Base-by-base conservation (phyloP, 2,113 vertebrate species). In the Muntiacus reevesi region DNA sequence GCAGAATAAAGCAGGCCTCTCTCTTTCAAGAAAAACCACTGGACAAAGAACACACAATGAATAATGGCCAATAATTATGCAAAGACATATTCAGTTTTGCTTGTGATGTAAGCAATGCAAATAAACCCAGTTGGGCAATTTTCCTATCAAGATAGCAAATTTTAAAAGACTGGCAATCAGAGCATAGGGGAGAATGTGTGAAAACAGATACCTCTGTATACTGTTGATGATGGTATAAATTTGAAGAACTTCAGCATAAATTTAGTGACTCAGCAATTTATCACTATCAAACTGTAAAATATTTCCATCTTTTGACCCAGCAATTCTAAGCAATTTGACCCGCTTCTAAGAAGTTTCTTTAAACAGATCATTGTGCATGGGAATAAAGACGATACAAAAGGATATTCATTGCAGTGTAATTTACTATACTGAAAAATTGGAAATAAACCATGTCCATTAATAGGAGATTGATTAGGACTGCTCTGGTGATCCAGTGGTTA, bases 11-110 rank as follows among this genome's bases (percentile, higher is more conserved):
- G 93, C 1, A 87, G 21, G 40, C 59, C 74, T 87, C 79, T 71
- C 36, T 76, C 16, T 95, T 94, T 96, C 97, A 92, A 59, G 40
- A 95, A 97, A 95, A 96, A 94, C 33, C 79, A 93, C 2, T 74
- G 14, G 54, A 67, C 59, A 94, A 94, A 92, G 57, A 94, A 84
- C 3, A 94, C 3, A 15, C 30, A 96, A 91, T 84, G 15, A 30
- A 54, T 45, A 90, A 86, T 36, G 12, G 36, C 12, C 50, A 19
- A 64, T 67, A 84, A 71, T 85, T 62, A 95, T 21, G 28, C 30
- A 87, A 82, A 94, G 30, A 93, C 30, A 87, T 74, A 47, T 28
- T 92, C n/a, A 19, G 27, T 52, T 55, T 97, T 90, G 57, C 28
- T 84, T 57, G 12, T 79, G 85, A 86, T 59, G 16, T 60, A 36